Conservation (phyloP, 2,888 invertebrate species). For the Clitarchus hookeri region DNA sequence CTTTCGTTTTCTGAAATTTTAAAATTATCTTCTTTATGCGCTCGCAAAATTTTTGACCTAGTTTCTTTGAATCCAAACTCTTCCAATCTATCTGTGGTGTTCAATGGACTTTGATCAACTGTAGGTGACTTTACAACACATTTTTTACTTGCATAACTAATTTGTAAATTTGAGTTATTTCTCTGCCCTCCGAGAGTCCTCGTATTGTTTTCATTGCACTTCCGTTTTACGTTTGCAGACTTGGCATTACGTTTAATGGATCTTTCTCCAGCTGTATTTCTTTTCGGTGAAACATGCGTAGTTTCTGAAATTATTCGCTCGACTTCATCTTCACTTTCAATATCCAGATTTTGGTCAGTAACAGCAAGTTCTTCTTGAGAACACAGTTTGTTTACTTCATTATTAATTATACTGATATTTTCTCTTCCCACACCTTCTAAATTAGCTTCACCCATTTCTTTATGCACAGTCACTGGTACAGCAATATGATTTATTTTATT, state of each 20-base stretch:
- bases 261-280: background rate
- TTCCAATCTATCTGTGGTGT: background rate
- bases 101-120: background rate
- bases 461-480: background rate
- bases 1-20: background rate
- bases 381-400: background rate
- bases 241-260: background rate
- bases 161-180: background rate
- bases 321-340: background rate
- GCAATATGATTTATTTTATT: background rate
- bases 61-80: background rate
- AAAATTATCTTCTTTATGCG: background rate
- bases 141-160: too few species aligned
- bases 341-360: background rate
- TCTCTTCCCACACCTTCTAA: background rate
- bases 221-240: background rate
- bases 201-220: background rate
- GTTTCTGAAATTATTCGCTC: background rate
- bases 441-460: background rate
- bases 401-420: background rate
- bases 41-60: background rate
- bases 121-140: background rate
- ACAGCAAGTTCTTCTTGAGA: background rate
- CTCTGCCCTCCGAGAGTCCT: background rate
- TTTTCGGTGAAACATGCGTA: background rate